Percentiles rank a stretch among this genome's conserved stretches.
These are phyloP conservation scores for Bagarius yarrelli DNA, from an alignment of 2,113 vertebrate genomes.

Conservation along the genomic window DNA sequence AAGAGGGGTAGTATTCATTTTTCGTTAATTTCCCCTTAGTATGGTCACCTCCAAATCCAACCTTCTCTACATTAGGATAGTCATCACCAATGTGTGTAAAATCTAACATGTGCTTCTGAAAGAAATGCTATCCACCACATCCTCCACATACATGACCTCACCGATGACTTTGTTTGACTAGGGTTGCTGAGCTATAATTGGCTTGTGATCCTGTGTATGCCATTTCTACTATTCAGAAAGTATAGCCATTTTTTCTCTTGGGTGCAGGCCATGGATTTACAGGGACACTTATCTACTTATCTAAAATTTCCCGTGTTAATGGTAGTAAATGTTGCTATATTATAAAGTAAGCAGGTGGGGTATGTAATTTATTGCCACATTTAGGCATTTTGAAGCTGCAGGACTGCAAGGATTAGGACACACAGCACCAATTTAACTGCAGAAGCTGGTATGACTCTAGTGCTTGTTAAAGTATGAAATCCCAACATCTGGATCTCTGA, in stretches of 20 bases:
- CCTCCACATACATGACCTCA: neutral
- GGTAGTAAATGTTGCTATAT: no score
- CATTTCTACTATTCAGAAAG: neutral
- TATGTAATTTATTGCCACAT: conserved; percentile 9
- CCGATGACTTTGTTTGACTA: neutral
- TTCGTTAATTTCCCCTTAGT: no score
- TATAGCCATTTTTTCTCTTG: neutral
- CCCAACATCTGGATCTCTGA: conserved; percentile 51
- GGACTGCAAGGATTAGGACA: conserved; percentile 29
- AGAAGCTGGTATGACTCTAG: conserved; percentile 35
- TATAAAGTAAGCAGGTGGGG: neutral
- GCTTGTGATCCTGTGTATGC: neutral
- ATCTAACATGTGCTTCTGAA: neutral
- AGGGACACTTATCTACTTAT: neutral
- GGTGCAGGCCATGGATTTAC: neutral
- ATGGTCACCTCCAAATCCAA: no score
- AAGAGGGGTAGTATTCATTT: no score
- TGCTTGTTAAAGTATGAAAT: conserved; percentile 52
- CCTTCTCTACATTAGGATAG: conserved; percentile 31
- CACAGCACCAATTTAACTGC: conserved; percentile 41
- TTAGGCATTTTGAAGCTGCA: neutral
- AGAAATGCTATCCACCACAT: neutral
- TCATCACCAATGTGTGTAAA: neutral
- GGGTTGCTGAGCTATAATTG: neutral
- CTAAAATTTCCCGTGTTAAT: neutral